phyloP scores from a whole-genome alignment of 2,113 vertebrate species.

The Lophochroa leadbeateri region DNA sequence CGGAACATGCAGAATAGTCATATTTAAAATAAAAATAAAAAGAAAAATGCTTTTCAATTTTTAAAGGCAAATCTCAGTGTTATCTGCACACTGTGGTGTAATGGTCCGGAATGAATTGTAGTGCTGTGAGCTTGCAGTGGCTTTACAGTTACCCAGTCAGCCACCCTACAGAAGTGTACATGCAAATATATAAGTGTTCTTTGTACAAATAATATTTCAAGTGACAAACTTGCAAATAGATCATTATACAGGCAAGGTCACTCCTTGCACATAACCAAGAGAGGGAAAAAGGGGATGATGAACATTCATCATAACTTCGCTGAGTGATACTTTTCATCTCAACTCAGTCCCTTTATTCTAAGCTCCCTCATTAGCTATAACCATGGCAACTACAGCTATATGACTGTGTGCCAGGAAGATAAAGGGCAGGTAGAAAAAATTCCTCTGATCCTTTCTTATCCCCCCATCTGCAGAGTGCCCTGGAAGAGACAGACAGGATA shows the following conservation, averaged over 20 bases:
- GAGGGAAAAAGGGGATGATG: background rate
- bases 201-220: background rate
- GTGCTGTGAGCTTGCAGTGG: background rate
- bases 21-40: background rate
- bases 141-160: background rate
- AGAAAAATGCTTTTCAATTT: background rate
- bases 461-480: background rate
- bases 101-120: rapidly evolving
- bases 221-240: background rate
- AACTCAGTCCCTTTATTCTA: background rate
- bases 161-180: background rate
- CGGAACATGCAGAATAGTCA: background rate
- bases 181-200: background rate
- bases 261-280: background rate
- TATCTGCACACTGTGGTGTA: background rate
- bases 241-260: background rate
- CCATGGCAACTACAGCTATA: background rate
- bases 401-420: background rate
- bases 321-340: background rate
- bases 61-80: background rate
- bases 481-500: background rate
- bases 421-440: constrained; percentile 38
- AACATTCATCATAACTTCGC: background rate
- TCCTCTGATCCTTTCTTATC: constrained; percentile 29
- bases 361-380: background rate